Base-by-base conservation (phyloP, 2,797 vertebrate genomes). In the Myotis pilosus region DNA sequence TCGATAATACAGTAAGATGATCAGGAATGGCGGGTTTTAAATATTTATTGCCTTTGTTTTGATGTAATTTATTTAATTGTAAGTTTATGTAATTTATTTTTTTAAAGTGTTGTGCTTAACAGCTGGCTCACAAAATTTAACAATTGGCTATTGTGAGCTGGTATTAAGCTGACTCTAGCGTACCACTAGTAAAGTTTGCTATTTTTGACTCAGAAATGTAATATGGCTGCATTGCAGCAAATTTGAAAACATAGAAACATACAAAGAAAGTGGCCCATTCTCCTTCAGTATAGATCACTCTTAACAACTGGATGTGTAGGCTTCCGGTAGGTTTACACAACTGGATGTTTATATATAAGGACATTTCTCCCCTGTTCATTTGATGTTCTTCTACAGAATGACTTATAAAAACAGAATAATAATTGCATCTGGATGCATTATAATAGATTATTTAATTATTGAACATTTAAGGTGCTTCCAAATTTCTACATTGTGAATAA, bases 391-490 rank as follows among this genome's bases (percentile, higher is more conserved):
- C 38, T 75, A 69, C 0, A 89, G 36, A 47, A 51, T 44, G 13
- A 1, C 36, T 94, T 87, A 83, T 89, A 82, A 57, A 64, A 51
- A 75, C 3, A 66, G 79, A 83, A 33, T 85, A 75, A 78, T 57
- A 55, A 25, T 62, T 10, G 19, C 16, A 72, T 22, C 13, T 92
- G 55, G 49, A 36, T 69, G 36, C 53, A 55, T 44, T 62, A 36
- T 41, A 69, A 69, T 92, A 83, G 85, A 85, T 95, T 79, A 87
- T 64, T 60, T 51, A 69, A 57, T 82, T 44, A 36, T 72, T 69
- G 62, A 95, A 60, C 47, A 55, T 33, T 15, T 36, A 79, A 15
- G 10, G 55, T 69, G 4, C 72, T 89, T 82, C 80, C 60, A 87
- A 79, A 82, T 93, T 75, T 57, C 44, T 41, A 47, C 49, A 15